Base-by-base conservation (phyloP, 2,888 invertebrate species). In the Stegana nigrithorax region DNA sequence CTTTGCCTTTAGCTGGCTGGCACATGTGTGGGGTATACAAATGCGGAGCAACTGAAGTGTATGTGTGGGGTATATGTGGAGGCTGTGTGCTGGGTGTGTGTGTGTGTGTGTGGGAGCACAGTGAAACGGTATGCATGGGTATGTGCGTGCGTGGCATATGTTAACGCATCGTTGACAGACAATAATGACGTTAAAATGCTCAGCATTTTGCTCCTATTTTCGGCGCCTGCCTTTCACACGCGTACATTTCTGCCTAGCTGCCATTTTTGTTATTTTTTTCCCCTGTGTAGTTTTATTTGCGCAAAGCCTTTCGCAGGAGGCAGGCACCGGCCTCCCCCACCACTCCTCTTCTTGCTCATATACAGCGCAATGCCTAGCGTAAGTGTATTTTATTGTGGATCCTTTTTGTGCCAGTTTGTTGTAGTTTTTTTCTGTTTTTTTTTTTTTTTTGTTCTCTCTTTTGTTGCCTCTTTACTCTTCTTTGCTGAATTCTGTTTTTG, bases 131-230 rank as follows among this genome's bases (percentile, higher is more conserved):
- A 56, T 58, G 53, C 55, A 62, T 67, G 61, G n/a, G n/a, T n/a
- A n/a, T n/a, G n/a, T n/a, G 63, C 51, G 50, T 60, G 39, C 56
- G 21, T 19, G 58, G 62, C 67, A 73, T 72, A 72, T 81, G 80
- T 79, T 81, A 79, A 77, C 73, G 81, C 76, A 69, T 73, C 76
- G 70, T 73, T 73, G 81, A 75, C 81, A 80, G 78, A 79, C 76
- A 78, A 81, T 81, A 80, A 81, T 79, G 78, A 74, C 75, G 75
- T 79, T 81, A 79, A 79, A 79, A 72, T 75, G 74, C 69, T 70
- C 68, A 73, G 65, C 77, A 77, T 80, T 79, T 77, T 73, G 53
- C 67, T 61, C 61, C 56, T 65, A 67, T 42, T 27, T 27, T 42
- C 51, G 21, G 26, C 23, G 26, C 14, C 12, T 51, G 51, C 17